A percentile compares a stretch with the other conserved stretches of the same genome.
phyloP scores from a whole-genome alignment of 2,888 invertebrate genomes.

The Marasmarcha lunaedactyla region DNA sequence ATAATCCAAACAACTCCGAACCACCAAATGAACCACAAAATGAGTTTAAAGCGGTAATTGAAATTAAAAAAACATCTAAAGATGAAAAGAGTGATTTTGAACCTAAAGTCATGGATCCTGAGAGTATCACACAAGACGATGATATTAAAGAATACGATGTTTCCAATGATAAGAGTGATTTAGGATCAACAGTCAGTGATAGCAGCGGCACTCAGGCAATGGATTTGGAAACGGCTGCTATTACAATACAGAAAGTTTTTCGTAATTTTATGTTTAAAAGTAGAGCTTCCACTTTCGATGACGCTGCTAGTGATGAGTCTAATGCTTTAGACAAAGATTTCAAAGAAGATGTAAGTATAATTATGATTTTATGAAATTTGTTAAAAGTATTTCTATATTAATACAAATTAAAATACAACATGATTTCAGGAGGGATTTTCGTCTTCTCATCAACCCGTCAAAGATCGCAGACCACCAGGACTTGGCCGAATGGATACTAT shows the following conservation, averaged over 20 bases:
- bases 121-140: too few species aligned
- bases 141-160: neutral
- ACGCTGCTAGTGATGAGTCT: constrained; percentile 18
- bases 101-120: too few species aligned
- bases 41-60: neutral
- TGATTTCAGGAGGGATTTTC: constrained; percentile 31
- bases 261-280: constrained; percentile 58
- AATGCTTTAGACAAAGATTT: neutral
- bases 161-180: neutral
- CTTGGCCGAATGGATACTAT: constrained; percentile 57
- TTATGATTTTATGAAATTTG: neutral
- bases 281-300: constrained; percentile 52
- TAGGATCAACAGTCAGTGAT: neutral
- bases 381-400: too few species aligned
- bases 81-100: too few species aligned
- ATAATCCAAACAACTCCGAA: too few species aligned
- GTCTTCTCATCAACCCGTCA: constrained; percentile 18
- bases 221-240: constrained; percentile 63
- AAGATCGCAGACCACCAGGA: constrained; percentile 44
- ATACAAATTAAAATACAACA: too few species aligned
- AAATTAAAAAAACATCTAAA: neutral
- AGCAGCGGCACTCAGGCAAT: constrained; percentile 25
- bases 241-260: constrained; percentile 71
- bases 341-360: constrained; percentile 27
- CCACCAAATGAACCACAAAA: neutral